These are phyloP conservation scores for Diorhabda elongata DNA, from an alignment of 1,140 invertebrate genomes.

Conservation along the genomic window DNA sequence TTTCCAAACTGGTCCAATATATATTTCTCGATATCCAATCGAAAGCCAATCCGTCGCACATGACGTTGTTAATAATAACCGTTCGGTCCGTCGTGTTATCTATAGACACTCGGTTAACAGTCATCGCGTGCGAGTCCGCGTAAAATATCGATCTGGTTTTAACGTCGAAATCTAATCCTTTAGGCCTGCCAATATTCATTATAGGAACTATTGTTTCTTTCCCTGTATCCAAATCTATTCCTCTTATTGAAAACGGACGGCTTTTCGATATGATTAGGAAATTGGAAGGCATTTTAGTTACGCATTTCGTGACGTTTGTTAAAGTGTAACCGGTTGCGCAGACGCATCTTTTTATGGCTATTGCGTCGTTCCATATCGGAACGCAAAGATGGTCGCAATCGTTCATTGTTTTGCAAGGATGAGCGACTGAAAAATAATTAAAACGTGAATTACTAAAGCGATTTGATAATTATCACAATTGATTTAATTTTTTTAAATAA, in stretches of 20 bases:
- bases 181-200: slow-evolving; percentile 57
- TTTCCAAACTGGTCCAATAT: slow-evolving; percentile 75
- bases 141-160: slow-evolving; percentile 65
- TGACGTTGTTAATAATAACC: slow-evolving; percentile 52
- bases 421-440: slow-evolving; percentile 50
- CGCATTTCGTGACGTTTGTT: slow-evolving; percentile 47
- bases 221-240: slow-evolving; percentile 45
- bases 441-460: slow-evolving; percentile 2
- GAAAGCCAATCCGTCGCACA: slow-evolving; percentile 67
- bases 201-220: slow-evolving; percentile 52
- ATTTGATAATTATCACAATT: slow-evolving; percentile 14
- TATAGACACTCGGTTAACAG: slow-evolving; percentile 34
- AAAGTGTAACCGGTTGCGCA: slow-evolving; percentile 66
- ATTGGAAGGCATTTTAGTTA: slow-evolving; percentile 41
- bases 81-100: slow-evolving; percentile 28
- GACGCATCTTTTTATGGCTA: slow-evolving; percentile 58
- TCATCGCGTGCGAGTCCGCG: slow-evolving; percentile 55
- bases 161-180: slow-evolving; percentile 67
- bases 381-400: slow-evolving; percentile 75
- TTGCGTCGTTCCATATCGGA: slow-evolving; percentile 54
- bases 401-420: slow-evolving; percentile 67
- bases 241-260: slow-evolving; percentile 61
- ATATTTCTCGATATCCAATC: slow-evolving; percentile 78
- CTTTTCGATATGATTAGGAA: slow-evolving; percentile 64
- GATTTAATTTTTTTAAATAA: background rate